A percentile compares a stretch with the other conserved stretches of the same genome.
Conservation (phyloP, 2,797 vertebrate species). For the Hephaestus fuliginosus region DNA sequence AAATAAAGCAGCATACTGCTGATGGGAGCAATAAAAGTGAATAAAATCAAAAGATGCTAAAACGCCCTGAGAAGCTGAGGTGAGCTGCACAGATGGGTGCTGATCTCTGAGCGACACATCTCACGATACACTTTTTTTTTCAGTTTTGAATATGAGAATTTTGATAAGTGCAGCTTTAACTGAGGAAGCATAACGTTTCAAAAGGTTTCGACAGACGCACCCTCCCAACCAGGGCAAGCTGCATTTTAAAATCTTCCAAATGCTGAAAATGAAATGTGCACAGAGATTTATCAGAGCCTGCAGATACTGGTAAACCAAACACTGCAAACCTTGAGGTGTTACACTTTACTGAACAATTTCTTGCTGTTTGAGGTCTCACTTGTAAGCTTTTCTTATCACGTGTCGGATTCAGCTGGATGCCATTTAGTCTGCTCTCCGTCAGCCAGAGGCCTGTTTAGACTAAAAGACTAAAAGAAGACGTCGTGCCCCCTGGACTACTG, state of each 20-base stretch:
- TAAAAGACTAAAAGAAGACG: slow-evolving; percentile 22
- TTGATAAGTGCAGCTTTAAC: not conserved
- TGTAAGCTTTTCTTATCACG: slow-evolving; percentile 22
- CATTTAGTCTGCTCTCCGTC: slow-evolving; percentile 33
- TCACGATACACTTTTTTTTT: not conserved
- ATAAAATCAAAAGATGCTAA: not conserved
- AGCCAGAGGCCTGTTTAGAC: slow-evolving; percentile 53
- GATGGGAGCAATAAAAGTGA: not conserved
- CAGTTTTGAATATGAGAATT: not conserved
- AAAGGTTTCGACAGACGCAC: not conserved
- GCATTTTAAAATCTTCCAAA: not conserved
- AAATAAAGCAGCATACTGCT: not conserved
- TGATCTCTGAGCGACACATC: not conserved
- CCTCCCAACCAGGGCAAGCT: not conserved
- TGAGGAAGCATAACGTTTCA: not conserved
- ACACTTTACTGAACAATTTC: not conserved
- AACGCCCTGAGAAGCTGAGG: not conserved
- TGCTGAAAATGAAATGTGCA: not conserved
- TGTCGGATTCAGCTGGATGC: slow-evolving; percentile 9
- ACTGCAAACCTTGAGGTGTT: not conserved
- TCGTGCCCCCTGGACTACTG: not conserved
- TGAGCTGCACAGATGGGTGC: not conserved
- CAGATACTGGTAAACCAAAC: not conserved
- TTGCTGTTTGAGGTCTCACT: slow-evolving; percentile 5
- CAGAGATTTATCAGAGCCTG: slow-evolving; percentile 1